Percentiles rank a stretch among this genome's conserved stretches.
phyloP scores from a whole-genome alignment of 2,797 vertebrate species.

The Anomalospiza imberbis region DNA sequence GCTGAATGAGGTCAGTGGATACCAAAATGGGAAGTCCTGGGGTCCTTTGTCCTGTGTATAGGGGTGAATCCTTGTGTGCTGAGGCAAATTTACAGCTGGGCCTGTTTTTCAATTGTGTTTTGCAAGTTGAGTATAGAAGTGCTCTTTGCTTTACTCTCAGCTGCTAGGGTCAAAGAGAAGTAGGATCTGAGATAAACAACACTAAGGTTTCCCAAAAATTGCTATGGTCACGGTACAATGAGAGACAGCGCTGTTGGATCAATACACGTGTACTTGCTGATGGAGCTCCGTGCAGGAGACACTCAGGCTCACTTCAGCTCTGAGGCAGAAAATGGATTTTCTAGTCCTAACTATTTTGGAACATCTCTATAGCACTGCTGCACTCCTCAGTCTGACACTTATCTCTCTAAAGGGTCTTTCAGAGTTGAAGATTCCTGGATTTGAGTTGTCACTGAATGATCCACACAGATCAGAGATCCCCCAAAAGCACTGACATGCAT shows the following conservation, averaged over 20 bases:
- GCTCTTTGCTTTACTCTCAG: not conserved
- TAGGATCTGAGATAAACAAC: not conserved
- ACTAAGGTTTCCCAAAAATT: not conserved
- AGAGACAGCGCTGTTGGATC: not conserved
- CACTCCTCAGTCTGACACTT: not conserved
- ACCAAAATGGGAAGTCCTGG: not conserved
- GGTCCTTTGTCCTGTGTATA: not conserved
- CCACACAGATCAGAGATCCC: not conserved
- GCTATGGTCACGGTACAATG: not conserved
- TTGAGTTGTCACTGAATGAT: not conserved
- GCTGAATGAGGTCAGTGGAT: not conserved
- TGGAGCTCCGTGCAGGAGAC: not conserved
- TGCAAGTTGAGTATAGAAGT: not conserved
- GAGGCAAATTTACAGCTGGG: not conserved
- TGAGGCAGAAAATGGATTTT: not conserved
- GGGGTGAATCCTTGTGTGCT: not conserved
- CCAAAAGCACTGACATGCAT: not conserved
- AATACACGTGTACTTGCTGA: not conserved
- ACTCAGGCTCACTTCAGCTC: not conserved
- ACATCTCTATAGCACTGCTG: not conserved
- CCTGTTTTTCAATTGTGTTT: not conserved
- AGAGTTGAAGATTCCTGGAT: not conserved
- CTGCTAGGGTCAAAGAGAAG: not conserved
- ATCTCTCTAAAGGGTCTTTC: not conserved
- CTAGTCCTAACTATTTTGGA: not conserved